Conservation (phyloP, 1,140 invertebrate species). For the Oedothorax gibbosus region DNA sequence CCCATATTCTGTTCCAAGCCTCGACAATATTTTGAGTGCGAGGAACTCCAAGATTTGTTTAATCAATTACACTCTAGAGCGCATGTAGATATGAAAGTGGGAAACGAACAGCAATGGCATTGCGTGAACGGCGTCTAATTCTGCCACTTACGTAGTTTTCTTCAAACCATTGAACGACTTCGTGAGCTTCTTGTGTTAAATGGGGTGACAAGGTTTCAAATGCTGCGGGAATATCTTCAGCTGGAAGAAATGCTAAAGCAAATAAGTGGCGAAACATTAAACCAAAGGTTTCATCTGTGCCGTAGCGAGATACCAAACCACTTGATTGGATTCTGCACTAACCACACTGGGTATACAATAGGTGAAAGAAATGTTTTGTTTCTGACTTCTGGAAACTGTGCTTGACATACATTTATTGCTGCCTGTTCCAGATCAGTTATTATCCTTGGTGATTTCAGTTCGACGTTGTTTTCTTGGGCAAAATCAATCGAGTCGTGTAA, state of each 20-base stretch:
- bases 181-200: background rate
- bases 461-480: background rate
- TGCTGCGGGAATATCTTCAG: background rate
- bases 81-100: background rate
- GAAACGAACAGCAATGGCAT: background rate
- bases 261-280: background rate
- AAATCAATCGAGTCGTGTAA: background rate
- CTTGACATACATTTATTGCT: background rate
- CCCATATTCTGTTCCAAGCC: no score
- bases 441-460: background rate
- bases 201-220: background rate
- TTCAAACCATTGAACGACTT: background rate
- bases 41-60: background rate
- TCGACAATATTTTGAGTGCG: background rate
- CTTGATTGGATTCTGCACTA: background rate
- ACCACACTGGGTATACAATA: background rate
- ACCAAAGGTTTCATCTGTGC: background rate
- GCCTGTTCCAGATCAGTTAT: background rate
- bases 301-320: background rate
- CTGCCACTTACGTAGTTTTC: background rate
- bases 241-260: background rate
- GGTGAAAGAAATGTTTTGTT: background rate
- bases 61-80: background rate
- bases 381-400: background rate
- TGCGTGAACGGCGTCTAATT: background rate